These are phyloP conservation scores for Gari tellinella DNA, from an alignment of 2,888 invertebrate genomes.

Conservation along the genomic window DNA sequence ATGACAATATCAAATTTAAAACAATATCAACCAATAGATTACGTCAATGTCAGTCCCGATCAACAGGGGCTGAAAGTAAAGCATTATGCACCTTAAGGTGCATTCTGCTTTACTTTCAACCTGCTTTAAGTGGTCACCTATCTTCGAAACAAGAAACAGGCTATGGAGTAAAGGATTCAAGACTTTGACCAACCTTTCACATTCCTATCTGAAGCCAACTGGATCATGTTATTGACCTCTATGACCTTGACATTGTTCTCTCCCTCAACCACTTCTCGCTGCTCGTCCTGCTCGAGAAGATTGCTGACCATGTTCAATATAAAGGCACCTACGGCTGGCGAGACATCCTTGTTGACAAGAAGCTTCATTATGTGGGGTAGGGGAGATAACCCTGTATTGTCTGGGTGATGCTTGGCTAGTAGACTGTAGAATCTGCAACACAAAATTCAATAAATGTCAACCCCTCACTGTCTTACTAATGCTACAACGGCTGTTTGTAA, in stretches of 20 bases:
- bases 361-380: constrained; percentile 90
- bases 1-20: too few species aligned
- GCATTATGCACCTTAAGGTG: too few species aligned
- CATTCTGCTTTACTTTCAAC: too few species aligned
- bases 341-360: constrained; percentile 89
- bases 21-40: too few species aligned
- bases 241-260: constrained; percentile 59
- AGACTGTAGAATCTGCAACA: constrained; percentile 88
- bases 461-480: too few species aligned
- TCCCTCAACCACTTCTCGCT: constrained; percentile 58
- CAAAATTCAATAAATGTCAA: neutral
- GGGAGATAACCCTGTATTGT: constrained; percentile 86
- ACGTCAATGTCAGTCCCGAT: too few species aligned
- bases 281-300: constrained; percentile 72
- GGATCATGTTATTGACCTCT: constrained; percentile 40
- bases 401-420: constrained; percentile 87
- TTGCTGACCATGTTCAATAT: constrained; percentile 82
- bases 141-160: too few species aligned
- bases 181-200: too few species aligned
- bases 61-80: too few species aligned
- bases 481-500: too few species aligned
- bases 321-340: constrained; percentile 86
- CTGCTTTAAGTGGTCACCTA: too few species aligned
- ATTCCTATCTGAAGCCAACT: constrained; percentile 25
- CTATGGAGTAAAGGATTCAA: too few species aligned